phyloP scores from a whole-genome alignment of 2,888 invertebrate genomes.

The Mythimna lalbum region DNA sequence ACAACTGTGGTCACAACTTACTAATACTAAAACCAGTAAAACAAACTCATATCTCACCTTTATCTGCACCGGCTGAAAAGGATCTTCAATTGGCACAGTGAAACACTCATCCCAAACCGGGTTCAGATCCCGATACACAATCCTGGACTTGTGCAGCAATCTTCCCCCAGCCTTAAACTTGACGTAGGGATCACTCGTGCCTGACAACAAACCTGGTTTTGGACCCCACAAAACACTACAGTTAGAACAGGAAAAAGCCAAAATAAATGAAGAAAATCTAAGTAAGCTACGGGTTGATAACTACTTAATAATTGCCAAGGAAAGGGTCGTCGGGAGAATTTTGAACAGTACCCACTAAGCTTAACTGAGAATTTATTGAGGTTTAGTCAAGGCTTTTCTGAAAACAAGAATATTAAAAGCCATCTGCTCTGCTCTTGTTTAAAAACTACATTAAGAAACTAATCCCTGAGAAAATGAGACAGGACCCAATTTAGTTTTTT shows the following conservation, averaged over 20 bases:
- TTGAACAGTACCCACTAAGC: slow-evolving; percentile 9
- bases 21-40: too few relatives aligned
- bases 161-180: slow-evolving; percentile 98
- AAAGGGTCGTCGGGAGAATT: slow-evolving; percentile 14
- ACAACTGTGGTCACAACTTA: too few relatives aligned
- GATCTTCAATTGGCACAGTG: slow-evolving; percentile 97
- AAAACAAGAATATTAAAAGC: background rate
- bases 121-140: slow-evolving; percentile 98
- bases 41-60: slow-evolving; percentile 91
- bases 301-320: slow-evolving; percentile 6
- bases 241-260: slow-evolving; percentile 86
- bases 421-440: background rate
- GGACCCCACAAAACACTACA: slow-evolving; percentile 81
- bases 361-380: slow-evolving; percentile 29
- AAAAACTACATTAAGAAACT: background rate
- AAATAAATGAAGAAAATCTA: slow-evolving; percentile 72
- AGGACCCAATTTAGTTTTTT: background rate
- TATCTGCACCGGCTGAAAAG: slow-evolving; percentile 95
- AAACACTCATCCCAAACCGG: slow-evolving; percentile 99
- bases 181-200: slow-evolving; percentile 99
- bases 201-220: slow-evolving; percentile 92
- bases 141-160: slow-evolving; percentile 97
- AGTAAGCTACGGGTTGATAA: slow-evolving; percentile 62
- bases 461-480: background rate
- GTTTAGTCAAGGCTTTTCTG: background rate